Conservation (phyloP, 2,888 invertebrate genomes). For the Ernsta delagoae region DNA sequence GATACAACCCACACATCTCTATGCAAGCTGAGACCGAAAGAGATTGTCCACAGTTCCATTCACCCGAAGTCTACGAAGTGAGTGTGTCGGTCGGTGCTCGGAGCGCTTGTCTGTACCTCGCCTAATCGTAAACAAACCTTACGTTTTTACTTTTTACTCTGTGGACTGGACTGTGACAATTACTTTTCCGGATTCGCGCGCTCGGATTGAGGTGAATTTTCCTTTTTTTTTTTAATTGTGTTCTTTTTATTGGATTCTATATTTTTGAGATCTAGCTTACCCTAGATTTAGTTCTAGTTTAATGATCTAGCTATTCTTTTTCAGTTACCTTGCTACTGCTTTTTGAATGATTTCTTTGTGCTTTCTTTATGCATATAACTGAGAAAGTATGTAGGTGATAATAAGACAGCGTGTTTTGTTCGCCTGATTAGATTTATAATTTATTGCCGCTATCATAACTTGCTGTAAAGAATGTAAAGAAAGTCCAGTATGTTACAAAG, state of each 20-base stretch:
- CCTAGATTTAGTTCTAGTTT: neutral
- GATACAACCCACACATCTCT: slow-evolving; percentile 23
- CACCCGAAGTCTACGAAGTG: slow-evolving; percentile 54
- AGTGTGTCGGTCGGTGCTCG: slow-evolving; percentile 58
- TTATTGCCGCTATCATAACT: no score
- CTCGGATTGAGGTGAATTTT: slow-evolving; percentile 47
- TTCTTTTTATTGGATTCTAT: neutral
- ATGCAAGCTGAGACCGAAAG: slow-evolving; percentile 53
- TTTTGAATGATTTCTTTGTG: neutral
- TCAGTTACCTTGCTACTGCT: neutral
- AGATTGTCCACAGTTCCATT: slow-evolving; percentile 58
- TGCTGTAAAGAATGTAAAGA: no score
- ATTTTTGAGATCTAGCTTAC: neutral
- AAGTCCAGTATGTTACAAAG: no score
- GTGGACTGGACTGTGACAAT: slow-evolving; percentile 29
- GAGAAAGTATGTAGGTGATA: no score
- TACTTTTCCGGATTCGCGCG: slow-evolving; percentile 44
- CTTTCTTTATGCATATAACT: neutral
- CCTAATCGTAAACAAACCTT: slow-evolving; percentile 22
- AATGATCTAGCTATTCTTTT: neutral
- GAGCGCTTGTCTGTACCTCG: slow-evolving; percentile 52
- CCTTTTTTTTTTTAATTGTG: slow-evolving; percentile 6
- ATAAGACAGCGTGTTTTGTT: no score
- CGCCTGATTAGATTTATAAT: no score
- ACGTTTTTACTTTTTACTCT: slow-evolving; percentile 47